A percentile compares a stretch with the other conserved stretches of the same genome.
Evolutionary conservation across 2,888 invertebrate genomes (phyloP).

Genomic region (Ecdyonurus torrentis): DNA sequence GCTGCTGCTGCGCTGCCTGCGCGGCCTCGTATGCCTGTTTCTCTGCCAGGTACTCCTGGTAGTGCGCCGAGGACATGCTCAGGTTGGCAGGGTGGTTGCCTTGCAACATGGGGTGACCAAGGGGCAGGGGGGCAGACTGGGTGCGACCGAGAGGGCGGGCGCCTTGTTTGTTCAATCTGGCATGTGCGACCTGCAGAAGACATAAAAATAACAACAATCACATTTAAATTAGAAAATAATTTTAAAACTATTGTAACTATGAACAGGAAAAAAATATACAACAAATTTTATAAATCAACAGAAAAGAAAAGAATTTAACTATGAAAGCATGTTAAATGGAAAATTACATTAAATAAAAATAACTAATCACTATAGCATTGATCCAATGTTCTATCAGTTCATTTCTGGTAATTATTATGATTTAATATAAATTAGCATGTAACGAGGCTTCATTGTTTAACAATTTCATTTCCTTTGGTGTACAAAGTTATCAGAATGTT

Average conservation of each 20-base stretch:
- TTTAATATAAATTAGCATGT: too few species aligned
- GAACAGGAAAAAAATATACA: neutral
- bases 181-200: slow-evolving; percentile 34
- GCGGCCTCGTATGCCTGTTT: slow-evolving; percentile 14
- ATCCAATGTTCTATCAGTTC: too few species aligned
- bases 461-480: too few species aligned
- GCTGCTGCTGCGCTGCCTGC: slow-evolving; percentile 13
- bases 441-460: too few species aligned
- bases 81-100: slow-evolving; percentile 24
- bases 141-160: slow-evolving; percentile 79
- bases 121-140: slow-evolving; percentile 80
- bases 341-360: too few species aligned
- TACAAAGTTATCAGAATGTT: too few species aligned
- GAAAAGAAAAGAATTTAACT: too few species aligned
- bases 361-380: too few species aligned
- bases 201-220: neutral
- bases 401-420: too few species aligned
- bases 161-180: slow-evolving; percentile 49
- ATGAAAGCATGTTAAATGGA: too few species aligned
- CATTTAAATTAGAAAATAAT: neutral
- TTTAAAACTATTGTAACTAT: too few species aligned
- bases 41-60: slow-evolving; percentile 29
- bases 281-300: too few species aligned
- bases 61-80: slow-evolving; percentile 23
- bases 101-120: slow-evolving; percentile 72